Conservation (phyloP, 2,797 vertebrate genomes). For the Tarsius wallacei region DNA sequence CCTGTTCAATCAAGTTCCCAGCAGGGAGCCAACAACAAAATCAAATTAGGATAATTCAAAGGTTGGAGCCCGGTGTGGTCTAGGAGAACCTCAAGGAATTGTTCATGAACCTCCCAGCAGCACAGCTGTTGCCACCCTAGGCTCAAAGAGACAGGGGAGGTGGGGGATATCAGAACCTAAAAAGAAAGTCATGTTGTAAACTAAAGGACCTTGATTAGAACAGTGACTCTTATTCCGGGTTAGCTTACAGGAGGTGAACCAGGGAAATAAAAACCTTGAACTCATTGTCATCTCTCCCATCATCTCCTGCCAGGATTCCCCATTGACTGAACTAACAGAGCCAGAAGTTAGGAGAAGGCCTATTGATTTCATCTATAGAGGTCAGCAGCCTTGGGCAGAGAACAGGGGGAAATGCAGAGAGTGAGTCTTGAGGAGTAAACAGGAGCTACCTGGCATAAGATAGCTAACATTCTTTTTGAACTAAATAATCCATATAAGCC, state of each 20-base stretch:
- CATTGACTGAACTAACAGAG: not conserved
- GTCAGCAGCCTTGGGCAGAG: not conserved
- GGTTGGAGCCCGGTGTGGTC: not conserved
- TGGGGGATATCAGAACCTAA: not conserved
- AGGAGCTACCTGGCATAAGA: not conserved
- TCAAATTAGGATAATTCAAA: not conserved
- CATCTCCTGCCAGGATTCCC: not conserved
- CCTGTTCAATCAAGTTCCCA: not conserved
- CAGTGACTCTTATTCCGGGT: conserved; percentile 15
- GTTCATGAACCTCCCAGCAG: not conserved
- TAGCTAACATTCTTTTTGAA: conserved; percentile 8
- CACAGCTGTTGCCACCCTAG: not conserved
- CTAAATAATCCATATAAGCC: not conserved
- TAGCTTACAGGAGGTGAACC: not conserved
- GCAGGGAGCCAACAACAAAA: not conserved
- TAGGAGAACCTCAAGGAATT: not conserved
- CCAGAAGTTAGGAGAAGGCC: not conserved
- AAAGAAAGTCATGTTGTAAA: conserved; percentile 33
- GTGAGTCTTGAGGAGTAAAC: not conserved
- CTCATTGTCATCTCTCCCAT: not conserved
- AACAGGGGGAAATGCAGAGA: not conserved
- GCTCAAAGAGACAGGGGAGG: not conserved
- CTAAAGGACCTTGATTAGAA: not conserved
- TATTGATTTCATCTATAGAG: not conserved
- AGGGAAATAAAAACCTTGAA: not conserved